Evolutionary conservation across 2,888 invertebrate species (phyloP).

Genomic region (Spodoptera exigua): DNA sequence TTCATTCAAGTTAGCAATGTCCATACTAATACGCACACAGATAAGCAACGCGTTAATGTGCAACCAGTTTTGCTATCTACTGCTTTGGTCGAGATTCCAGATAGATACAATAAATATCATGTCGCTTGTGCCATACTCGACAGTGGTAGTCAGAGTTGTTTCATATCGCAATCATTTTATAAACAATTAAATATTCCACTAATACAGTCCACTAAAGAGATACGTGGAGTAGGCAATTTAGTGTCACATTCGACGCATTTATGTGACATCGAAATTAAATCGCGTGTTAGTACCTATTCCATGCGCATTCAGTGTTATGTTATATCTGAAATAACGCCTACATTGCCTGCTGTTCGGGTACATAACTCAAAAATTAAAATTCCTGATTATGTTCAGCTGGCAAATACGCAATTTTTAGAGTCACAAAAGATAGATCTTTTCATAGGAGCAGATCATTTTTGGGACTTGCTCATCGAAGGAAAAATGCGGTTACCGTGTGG

Average conservation of each 20-base stretch:
- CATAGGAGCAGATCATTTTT: too few species aligned
- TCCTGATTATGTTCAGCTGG: constrained; percentile 4
- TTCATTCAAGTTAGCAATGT: constrained; percentile 3
- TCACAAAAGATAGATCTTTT: constrained; percentile 45
- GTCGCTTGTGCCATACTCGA: constrained; percentile 42
- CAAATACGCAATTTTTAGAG: constrained; percentile 8
- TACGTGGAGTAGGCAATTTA: constrained; percentile 46
- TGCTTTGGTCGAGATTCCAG: constrained; percentile 36
- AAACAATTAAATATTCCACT: constrained; percentile 33
- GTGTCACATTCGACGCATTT: constrained; percentile 31
- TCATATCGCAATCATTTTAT: constrained; percentile 47
- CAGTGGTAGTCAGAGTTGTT: constrained; percentile 49
- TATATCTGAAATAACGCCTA: constrained; percentile 4
- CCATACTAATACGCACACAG: background rate
- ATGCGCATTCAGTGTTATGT: constrained; percentile 6
- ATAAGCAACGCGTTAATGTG: constrained; percentile 4
- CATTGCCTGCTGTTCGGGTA: constrained; percentile 32
- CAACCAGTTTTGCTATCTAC: constrained; percentile 47
- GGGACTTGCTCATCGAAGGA: constrained; percentile 32
- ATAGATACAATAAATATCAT: constrained; percentile 24
- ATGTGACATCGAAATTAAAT: constrained; percentile 9
- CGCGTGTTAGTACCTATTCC: constrained; percentile 8
- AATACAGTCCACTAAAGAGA: constrained; percentile 51
- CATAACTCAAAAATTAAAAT: constrained; percentile 18
- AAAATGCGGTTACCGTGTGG: constrained; percentile 41